A percentile compares a stretch with the other conserved stretches of the same genome.
Conservation (phyloP, 1,140 invertebrate species). For the Drosophila nigrodunni region DNA sequence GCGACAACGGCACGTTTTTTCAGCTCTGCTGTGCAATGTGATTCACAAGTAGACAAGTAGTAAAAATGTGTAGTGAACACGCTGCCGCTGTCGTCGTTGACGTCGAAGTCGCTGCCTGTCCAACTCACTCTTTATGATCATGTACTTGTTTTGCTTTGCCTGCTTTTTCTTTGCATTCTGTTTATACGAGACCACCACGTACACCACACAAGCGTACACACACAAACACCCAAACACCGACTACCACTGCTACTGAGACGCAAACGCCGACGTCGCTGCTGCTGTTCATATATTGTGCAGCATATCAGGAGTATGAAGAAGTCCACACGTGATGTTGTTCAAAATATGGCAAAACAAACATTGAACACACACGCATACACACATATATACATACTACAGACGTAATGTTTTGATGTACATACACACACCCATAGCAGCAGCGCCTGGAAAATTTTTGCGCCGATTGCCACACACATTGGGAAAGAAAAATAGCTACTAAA, state of each 20-base stretch:
- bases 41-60: slow-evolving; percentile 60
- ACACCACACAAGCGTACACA: slow-evolving; percentile 60
- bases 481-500: slow-evolving; percentile 20
- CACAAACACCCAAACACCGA: slow-evolving; percentile 8
- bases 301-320: slow-evolving; percentile 22
- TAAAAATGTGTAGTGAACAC: slow-evolving; percentile 36
- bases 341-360: slow-evolving; percentile 41
- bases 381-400: slow-evolving; percentile 1
- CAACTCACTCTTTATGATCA: slow-evolving; percentile 67
- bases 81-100: slow-evolving; percentile 20
- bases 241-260: slow-evolving; percentile 33
- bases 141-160: slow-evolving; percentile 72
- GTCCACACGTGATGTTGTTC: slow-evolving; percentile 58
- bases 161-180: slow-evolving; percentile 65
- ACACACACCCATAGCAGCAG: slow-evolving; percentile 5
- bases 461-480: slow-evolving; percentile 46
- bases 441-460: slow-evolving; percentile 39
- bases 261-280: slow-evolving; percentile 12
- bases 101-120: slow-evolving; percentile 43
- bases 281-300: slow-evolving; percentile 22
- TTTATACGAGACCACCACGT: slow-evolving; percentile 60
- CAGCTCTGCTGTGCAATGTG: slow-evolving; percentile 47
- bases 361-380: background rate
- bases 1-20: slow-evolving; percentile 65
- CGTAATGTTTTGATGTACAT: slow-evolving; percentile 8